Evolutionary conservation across 1,140 invertebrate species (phyloP), one percentile per base, ranked within the genome.

Genomic region (Coptotermes formosanus): DNA sequence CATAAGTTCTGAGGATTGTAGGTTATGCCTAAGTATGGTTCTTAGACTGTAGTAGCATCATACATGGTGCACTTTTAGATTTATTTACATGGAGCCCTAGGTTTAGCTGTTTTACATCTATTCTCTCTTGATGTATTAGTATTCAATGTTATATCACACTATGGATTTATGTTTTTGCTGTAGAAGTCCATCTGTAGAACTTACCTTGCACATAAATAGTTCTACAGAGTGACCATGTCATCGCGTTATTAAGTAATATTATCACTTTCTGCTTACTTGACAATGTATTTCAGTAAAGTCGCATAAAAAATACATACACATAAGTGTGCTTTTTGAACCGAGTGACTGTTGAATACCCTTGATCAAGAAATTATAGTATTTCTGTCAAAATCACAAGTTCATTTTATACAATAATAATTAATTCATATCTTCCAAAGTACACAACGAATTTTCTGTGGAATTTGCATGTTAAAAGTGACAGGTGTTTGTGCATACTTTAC

Each of bases 21-120:
- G 64, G 64, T 75, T 75, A 75, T 30, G 64, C 64, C 64, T 75
- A 30, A 75, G 30, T 75, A 7, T 75, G 64, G 64, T 75, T 75
- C 64, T 75, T 75, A 75, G 64, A 75, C n/a, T 14, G 8, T 75
- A 75, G 25, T n/a, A 75, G n/a, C 64, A 75, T 30, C 7, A 11
- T 75, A 16, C 14, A 30, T n/a, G n/a, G n/a, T 30, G 64, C 25
- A 75, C 14, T 21, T 75, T 75, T 75, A 75, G 64, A 75, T 75
- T 75, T 75, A 75, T 75, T 75, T 75, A 75, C n/a, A 75, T 75
- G n/a, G 25, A 75, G 64, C n/a, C 64, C n/a, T 75, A 75, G 64
- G 2, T 75, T 75, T 75, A n/a, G n/a, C 64, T 25, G n/a, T 75
- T 75, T 75, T 75, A 30, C n/a, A 16, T 30, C n/a, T 75, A 30